Percentiles rank a stretch among this genome's conserved stretches.
phyloP scores from a whole-genome alignment of 2,113 vertebrate genomes.

The Reinhardtius hippoglossoides region DNA sequence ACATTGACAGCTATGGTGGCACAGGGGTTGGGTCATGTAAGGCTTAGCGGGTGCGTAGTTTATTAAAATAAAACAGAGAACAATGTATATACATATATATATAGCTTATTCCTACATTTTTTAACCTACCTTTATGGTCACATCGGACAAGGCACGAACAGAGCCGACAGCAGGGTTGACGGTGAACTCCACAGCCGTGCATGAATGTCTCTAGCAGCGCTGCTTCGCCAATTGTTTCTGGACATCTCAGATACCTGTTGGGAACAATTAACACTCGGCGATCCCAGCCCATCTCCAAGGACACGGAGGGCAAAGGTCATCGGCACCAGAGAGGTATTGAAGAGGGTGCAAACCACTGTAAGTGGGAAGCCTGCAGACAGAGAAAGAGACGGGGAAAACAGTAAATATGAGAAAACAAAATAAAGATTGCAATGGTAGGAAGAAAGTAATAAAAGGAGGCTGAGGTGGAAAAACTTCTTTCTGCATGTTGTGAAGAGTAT shows the following conservation, averaged over 20 bases:
- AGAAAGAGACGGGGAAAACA: not conserved
- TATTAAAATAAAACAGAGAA: no score
- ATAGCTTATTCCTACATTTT: no score
- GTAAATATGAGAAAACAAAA: not conserved
- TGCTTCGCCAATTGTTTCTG: conserved; percentile 59
- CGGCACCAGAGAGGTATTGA: conserved; percentile 86
- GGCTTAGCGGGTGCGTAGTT: no score
- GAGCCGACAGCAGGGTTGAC: conserved; percentile 79
- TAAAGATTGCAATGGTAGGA: not conserved
- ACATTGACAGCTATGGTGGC: no score
- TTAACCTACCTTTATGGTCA: conserved; percentile 77
- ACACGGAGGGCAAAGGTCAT: conserved; percentile 86
- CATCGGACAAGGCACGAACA: conserved; percentile 72
- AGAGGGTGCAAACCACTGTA: conserved; percentile 82
- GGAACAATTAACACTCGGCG: conserved; percentile 72
- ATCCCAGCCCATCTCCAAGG: conserved; percentile 82
- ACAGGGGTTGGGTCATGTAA: no score
- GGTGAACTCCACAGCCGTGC: conserved; percentile 83
- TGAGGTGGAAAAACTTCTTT: not conserved
- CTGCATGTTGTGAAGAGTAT: no score
- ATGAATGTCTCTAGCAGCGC: not conserved
- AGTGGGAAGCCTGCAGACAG: conserved; percentile 83
- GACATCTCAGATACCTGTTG: conserved; percentile 54
- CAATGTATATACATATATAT: no score
- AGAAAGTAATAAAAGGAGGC: not conserved